Conservation (phyloP, 2,797 vertebrate species). For the Cuculus canorus region DNA sequence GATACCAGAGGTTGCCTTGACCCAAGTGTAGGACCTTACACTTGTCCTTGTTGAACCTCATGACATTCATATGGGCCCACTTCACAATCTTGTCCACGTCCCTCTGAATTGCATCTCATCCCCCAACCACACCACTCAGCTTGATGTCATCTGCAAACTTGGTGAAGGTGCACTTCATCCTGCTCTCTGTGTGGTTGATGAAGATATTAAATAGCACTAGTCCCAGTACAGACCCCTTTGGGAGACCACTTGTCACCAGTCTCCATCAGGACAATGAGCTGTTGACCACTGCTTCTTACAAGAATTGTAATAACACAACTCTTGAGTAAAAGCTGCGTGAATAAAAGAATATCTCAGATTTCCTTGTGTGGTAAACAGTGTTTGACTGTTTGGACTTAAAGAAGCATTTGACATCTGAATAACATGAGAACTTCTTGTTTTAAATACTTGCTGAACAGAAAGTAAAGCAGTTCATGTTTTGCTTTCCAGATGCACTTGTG, state of each 20-base stretch:
- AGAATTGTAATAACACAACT: not conserved
- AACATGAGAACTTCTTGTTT: not conserved
- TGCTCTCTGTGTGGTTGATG: not conserved
- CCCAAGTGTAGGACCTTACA: too few species aligned
- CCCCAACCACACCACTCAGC: not conserved
- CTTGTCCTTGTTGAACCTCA: not conserved
- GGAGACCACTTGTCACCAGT: accelerated
- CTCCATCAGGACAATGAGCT: not conserved
- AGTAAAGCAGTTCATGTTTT: not conserved
- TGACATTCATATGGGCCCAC: not conserved
- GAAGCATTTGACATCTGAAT: not conserved
- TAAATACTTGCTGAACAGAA: not conserved
- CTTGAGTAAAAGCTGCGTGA: not conserved
- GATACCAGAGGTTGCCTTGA: not conserved
- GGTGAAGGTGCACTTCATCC: not conserved
- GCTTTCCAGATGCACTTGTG: slow-evolving; percentile 84
- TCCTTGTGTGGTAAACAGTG: not conserved
- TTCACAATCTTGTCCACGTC: not conserved
- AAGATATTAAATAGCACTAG: not conserved
- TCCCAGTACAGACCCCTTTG: not conserved
- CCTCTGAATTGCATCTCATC: not conserved
- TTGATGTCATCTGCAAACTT: not conserved
- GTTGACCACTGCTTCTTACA: not conserved
- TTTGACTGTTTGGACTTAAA: not conserved
- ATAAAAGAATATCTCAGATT: not conserved